Percentiles rank a stretch among this genome's conserved stretches.
These are phyloP conservation scores for Gorsachius magnificus DNA, from an alignment of 2,797 vertebrate genomes.

Conservation along the genomic window DNA sequence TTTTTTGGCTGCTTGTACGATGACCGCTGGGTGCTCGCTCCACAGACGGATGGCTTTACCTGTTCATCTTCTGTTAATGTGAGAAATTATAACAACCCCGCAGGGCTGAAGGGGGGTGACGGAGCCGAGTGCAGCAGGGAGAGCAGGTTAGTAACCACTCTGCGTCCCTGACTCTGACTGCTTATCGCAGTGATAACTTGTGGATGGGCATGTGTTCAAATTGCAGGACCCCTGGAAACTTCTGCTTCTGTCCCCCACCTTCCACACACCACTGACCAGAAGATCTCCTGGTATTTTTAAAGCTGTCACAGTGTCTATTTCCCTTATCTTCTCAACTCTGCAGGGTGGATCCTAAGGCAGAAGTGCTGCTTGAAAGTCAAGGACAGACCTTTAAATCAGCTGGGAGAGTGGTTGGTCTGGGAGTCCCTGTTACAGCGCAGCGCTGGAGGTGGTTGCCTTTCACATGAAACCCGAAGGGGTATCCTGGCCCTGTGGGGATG, in stretches of 20 bases:
- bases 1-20: background rate
- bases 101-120: background rate
- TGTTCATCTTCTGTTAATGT: constrained; percentile 25
- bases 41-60: background rate
- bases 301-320: background rate
- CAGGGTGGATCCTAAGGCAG: background rate
- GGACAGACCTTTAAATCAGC: background rate
- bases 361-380: background rate
- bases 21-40: background rate
- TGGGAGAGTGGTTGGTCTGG: background rate
- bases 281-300: background rate
- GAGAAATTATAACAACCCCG: constrained; percentile 9
- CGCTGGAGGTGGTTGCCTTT: background rate
- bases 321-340: background rate
- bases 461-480: background rate
- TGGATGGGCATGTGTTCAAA: background rate
- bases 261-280: background rate
- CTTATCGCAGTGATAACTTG: background rate
- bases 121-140: background rate
- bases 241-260: background rate
- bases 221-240: background rate
- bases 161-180: background rate
- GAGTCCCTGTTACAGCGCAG: accelerated
- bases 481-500: background rate
- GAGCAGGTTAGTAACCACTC: background rate